phyloP scores from a whole-genome alignment of 2,888 invertebrate species.

The Tenthredo mesomela region DNA sequence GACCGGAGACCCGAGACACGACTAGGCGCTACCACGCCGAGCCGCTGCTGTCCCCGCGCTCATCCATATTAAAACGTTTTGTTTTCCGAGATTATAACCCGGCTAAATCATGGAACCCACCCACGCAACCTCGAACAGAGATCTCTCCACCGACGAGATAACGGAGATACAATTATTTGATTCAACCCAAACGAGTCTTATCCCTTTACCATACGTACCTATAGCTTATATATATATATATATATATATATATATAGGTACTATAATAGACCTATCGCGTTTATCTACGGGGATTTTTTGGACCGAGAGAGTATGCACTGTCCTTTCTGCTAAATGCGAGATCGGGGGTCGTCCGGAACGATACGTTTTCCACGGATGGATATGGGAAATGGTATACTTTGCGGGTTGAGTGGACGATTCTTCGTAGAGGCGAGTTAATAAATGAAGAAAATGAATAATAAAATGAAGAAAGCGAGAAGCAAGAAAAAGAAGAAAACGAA shows the following conservation, averaged over 20 bases:
- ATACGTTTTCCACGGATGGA: not conserved
- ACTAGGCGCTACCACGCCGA: constrained; percentile 10
- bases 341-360: not conserved
- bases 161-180: constrained; percentile 45
- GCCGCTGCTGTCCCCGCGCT: not conserved
- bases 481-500: not conserved
- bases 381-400: not conserved
- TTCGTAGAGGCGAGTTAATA: not conserved
- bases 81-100: constrained; percentile 49
- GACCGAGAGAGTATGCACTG: not conserved
- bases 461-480: not conserved
- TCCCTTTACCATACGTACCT: too few species aligned
- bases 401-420: not conserved
- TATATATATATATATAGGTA: too few species aligned
- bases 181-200: constrained; percentile 25
- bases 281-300: not conserved
- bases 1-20: not conserved
- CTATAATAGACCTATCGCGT: too few species aligned
- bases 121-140: constrained; percentile 13
- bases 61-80: constrained; percentile 49
- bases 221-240: too few species aligned
- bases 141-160: not conserved
- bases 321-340: not conserved
- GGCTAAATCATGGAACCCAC: constrained; percentile 35
- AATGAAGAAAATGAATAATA: not conserved